Base-by-base conservation (phyloP, 2,113 vertebrate species). In the Phainopepla nitens region DNA sequence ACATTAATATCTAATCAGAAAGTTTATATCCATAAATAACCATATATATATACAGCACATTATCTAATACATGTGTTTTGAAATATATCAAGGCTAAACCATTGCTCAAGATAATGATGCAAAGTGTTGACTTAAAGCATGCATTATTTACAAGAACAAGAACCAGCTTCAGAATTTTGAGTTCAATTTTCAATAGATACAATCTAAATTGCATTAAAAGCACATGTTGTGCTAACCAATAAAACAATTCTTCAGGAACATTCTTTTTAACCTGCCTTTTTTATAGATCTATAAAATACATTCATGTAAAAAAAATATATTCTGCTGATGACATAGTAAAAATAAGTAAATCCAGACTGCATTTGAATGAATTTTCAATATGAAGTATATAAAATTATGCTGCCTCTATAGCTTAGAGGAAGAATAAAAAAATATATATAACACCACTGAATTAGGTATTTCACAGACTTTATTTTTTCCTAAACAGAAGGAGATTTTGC, bases 81-180 rank as follows among this genome's bases (percentile, higher is more conserved):
- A 96, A 90, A 94, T 80, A 95, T 64, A 94, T 53, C 76, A 93
- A 91, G 81, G 81, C 80, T 83, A 97, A 96, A 57, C 93, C 89
- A 88, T 84, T 96, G 83, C 81, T 96, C 89, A 95, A 95, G 89
- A 90, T 92, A 96, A 96, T 42, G 69, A 94, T 89, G 72, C 81
- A 51, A 94, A 90, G 69, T 60, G 62, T 87, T 96, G 90, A 95
- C 85, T 97, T 90, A 45, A 89, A 79, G 61, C 5, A 13, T 93
- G 77, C 93, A 95, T 97, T 96, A 96, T 96, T 95, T 89, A 97
- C 88, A 92, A 95, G 83, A 95, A 78, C 47, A 94, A 94, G 87
- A 69, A 78, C 35, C 18, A 64, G 68, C 66, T 93, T 80, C 66
- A 77, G 54, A 91, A 94, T 90, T 90, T 57, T 49, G 72, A 84